Conservation (phyloP, 2,888 invertebrate species). For the Aporophyla nigra region DNA sequence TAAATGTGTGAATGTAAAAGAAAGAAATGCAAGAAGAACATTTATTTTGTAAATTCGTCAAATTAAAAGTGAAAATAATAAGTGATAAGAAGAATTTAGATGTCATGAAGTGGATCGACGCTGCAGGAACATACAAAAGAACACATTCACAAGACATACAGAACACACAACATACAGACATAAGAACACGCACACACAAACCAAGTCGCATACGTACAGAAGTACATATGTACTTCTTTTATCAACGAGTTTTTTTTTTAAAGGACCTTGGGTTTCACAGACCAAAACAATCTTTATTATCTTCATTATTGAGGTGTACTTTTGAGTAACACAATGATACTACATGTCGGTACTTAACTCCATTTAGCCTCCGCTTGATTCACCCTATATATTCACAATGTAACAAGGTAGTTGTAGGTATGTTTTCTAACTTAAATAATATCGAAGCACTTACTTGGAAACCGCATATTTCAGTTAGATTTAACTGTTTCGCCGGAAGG, state of each 20-base stretch:
- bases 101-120: background rate
- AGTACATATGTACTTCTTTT: no score
- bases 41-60: background rate
- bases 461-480: background rate
- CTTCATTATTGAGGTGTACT: background rate
- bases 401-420: background rate
- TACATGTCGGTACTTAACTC: background rate
- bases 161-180: no score
- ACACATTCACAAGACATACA: no score
- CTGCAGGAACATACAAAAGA: no score
- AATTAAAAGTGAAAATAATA: background rate
- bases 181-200: no score
- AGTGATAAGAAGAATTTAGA: background rate
- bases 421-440: background rate
- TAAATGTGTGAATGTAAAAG: background rate
- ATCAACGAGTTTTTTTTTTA: no score
- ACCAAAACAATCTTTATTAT: no score
- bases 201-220: no score
- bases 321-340: background rate
- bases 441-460: background rate
- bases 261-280: no score
- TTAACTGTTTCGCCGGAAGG: constrained; percentile 15
- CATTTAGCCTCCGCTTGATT: background rate
- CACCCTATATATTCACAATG: background rate
- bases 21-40: background rate